Conservation (phyloP, 2,888 invertebrate species). For the Brachyptera putata region DNA sequence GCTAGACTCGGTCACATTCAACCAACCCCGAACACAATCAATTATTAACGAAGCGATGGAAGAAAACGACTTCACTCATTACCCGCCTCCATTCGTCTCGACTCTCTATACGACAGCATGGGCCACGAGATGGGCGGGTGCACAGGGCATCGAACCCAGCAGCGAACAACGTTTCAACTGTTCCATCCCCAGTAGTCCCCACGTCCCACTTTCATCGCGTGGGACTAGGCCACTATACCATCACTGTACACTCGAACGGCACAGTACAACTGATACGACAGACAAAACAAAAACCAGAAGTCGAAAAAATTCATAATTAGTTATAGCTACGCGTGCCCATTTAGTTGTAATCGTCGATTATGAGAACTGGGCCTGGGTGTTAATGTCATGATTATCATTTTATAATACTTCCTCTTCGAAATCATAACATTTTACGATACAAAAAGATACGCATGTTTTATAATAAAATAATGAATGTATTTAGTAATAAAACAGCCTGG, state of each 20-base stretch:
- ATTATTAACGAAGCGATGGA: too few species aligned
- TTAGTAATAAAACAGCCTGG: neutral
- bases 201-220: slow-evolving; percentile 18
- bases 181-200: neutral
- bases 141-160: slow-evolving; percentile 9
- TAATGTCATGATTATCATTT: too few species aligned
- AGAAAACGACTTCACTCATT: too few species aligned
- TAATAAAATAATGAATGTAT: neutral
- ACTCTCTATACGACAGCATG: too few species aligned
- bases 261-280: neutral
- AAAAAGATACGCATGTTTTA: slow-evolving; percentile 5
- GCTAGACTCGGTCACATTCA: too few species aligned
- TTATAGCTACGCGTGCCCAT: neutral
- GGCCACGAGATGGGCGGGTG: neutral
- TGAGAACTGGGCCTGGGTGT: slow-evolving; percentile 13
- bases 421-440: neutral
- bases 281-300: slow-evolving; percentile 1
- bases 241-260: slow-evolving; percentile 6
- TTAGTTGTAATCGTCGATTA: slow-evolving; percentile 3
- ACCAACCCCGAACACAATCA: too few species aligned
- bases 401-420: too few species aligned
- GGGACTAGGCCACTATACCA: slow-evolving; percentile 18
- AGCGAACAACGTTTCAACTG: neutral
- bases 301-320: slow-evolving; percentile 1
- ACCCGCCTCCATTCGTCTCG: too few species aligned